Percentiles rank a stretch among this genome's conserved stretches.
Evolutionary conservation across 2,113 vertebrate species (phyloP).

Genomic region (Tenrec ecaudatus): DNA sequence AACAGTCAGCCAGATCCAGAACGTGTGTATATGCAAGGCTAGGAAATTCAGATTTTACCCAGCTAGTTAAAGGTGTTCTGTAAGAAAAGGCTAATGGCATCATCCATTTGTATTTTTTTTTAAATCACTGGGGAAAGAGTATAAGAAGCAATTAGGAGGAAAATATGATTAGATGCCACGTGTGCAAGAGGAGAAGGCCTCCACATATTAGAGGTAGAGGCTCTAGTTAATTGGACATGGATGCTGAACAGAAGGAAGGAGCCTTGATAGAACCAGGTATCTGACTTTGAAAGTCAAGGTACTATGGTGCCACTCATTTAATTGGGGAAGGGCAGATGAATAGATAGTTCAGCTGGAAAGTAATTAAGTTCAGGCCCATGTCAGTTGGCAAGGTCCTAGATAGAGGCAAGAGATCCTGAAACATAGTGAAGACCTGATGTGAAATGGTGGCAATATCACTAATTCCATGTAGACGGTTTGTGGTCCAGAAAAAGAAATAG

Average conservation of each 20-base stretch:
- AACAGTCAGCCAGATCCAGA: neutral
- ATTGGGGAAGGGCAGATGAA: neutral
- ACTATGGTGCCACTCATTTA: neutral
- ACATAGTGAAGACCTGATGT: neutral
- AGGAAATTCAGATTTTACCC: neutral
- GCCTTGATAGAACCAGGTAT: neutral
- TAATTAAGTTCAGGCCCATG: neutral
- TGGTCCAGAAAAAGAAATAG: constrained; percentile 16
- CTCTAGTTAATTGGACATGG: neutral
- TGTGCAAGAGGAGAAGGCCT: neutral
- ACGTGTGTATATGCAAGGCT: neutral
- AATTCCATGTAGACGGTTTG: neutral
- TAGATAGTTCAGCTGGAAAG: neutral
- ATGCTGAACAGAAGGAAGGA: neutral
- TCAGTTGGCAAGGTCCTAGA: neutral
- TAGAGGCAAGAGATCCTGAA: neutral
- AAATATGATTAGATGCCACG: neutral
- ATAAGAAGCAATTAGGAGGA: neutral
- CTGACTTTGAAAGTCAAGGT: neutral
- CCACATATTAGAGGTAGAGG: too few species aligned
- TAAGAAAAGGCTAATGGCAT: neutral
- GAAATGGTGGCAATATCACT: neutral
- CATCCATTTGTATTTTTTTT: neutral
- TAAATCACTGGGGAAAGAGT: neutral
- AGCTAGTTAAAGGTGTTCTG: neutral